Evolutionary conservation across 2,888 invertebrate genomes (phyloP), one percentile per base, ranked within the genome.

Genomic region (Lymantria dispar): DNA sequence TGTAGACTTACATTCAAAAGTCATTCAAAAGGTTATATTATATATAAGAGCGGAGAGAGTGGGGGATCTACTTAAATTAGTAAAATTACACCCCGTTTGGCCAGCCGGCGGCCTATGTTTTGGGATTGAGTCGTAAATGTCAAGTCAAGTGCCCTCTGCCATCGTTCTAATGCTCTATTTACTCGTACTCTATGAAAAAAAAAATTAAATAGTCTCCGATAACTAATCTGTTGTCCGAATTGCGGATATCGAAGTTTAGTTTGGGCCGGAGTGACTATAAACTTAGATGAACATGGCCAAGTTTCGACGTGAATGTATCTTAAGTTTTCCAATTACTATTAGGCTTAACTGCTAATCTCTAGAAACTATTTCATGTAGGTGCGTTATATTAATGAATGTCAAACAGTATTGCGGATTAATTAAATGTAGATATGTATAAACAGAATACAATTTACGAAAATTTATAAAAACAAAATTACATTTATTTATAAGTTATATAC

Each of bases 71-170:
- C 76, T 74, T 80, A 80, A 77, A 76, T 67, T 85, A 85, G 90
- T 78, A 60, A 69, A 22, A 76, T 74, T 74, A 76, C 71, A 79
- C 72, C 56, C 72, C 80, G 82, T 78, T 80, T 76, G 76, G 70
- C 69, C 72, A 72, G 78, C 69, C 74, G 76, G 74, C 84, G 81
- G 78, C 79, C 78, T 79, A 74, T 78, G 87, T 80, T 83, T 87
- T 77, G 76, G 81, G 85, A 91, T 91, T 87, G 88, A 89, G 89
- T 88, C 89, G 88, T 91, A 91, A 91, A 91, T 73, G 89, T 90
- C 91, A 81, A 76, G 70, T 84, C 82, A 78, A 85, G 85, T 85
- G 79, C 78, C 73, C 81, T 77, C 73, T 66, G 78, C 83, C 76
- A 83, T 87, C 80, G 79, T 79, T 85, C 76, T 80, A 72, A 68